phyloP scores from a whole-genome alignment of 2,888 invertebrate genomes.

The Drosophila vallismaia region DNA sequence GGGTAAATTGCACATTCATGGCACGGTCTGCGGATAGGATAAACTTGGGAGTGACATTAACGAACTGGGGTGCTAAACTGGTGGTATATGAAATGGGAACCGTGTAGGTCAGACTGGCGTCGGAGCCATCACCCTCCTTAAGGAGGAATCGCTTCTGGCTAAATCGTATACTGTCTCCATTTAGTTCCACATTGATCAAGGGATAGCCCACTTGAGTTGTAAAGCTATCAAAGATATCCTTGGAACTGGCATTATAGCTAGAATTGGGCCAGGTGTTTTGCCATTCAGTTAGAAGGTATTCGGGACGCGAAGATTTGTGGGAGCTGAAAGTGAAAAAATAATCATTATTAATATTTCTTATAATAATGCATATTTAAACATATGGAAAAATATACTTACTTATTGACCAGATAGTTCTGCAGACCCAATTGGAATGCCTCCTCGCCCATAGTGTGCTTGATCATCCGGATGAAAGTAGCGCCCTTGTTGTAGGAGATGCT shows the following conservation, averaged over 20 bases:
- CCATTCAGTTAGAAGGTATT: constrained; percentile 85
- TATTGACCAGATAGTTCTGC: constrained; percentile 85
- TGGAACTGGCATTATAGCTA: constrained; percentile 66
- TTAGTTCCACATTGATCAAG: constrained; percentile 85
- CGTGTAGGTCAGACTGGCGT: constrained; percentile 65
- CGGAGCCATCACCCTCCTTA: constrained; percentile 60
- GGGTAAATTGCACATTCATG: constrained; percentile 1
- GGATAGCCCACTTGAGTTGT: constrained; percentile 88
- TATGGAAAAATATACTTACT: constrained; percentile 60
- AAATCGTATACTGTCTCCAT: constrained; percentile 43
- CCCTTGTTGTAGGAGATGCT: constrained; percentile 89
- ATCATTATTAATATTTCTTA: background rate
- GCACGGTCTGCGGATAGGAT: constrained; percentile 46
- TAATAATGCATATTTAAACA: background rate
- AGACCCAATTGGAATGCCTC: constrained; percentile 85
- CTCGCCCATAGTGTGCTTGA: constrained; percentile 86
- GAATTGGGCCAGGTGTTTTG: constrained; percentile 77
- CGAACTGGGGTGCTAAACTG: constrained; percentile 52
- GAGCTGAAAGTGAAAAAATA: constrained; percentile 39
- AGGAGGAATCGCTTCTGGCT: constrained; percentile 81
- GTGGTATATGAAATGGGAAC: constrained; percentile 82
- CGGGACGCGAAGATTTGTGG: constrained; percentile 83
- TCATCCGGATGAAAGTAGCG: constrained; percentile 88
- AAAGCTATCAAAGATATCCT: constrained; percentile 85
- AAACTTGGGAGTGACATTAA: constrained; percentile 64